Percentiles rank a stretch among this genome's conserved stretches.
phyloP scores from a whole-genome alignment of 2,797 vertebrate genomes.

The Pangasius larnaudii region DNA sequence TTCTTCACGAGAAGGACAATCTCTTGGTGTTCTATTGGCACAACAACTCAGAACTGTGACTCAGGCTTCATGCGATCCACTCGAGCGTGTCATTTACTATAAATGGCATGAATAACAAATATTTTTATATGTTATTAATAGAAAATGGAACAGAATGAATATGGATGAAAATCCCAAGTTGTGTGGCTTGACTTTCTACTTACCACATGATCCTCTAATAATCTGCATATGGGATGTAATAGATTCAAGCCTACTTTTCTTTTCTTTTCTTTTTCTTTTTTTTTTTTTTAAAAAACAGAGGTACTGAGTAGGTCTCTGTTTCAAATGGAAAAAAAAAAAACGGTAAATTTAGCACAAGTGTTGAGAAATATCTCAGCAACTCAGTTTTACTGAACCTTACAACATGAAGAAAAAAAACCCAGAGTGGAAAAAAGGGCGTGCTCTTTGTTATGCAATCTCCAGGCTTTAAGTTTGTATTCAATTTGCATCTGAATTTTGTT shows the following conservation, averaged over 20 bases:
- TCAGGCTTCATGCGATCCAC: not conserved
- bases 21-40: not conserved
- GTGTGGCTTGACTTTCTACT: not conserved
- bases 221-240: slow-evolving; percentile 27
- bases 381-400: slow-evolving; percentile 14
- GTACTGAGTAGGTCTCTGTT: slow-evolving; percentile 18
- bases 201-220: slow-evolving; percentile 15
- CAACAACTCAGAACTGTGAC: not conserved
- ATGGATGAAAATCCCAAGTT: not conserved
- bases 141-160: not conserved
- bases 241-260: not conserved
- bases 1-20: not conserved
- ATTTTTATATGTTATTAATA: not conserved
- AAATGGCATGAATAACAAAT: not conserved
- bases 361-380: slow-evolving; percentile 8
- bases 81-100: not conserved
- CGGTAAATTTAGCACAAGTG: slow-evolving; percentile 9
- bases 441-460: slow-evolving; percentile 2
- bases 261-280: not conserved
- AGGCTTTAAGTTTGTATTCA: slow-evolving; percentile 6
- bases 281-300: not conserved
- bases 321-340: slow-evolving; percentile 15
- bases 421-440: slow-evolving; percentile 7
- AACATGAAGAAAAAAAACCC: slow-evolving; percentile 7
- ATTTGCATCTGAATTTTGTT: slow-evolving; percentile 35